Percentiles rank a stretch among this genome's conserved stretches.
phyloP scores from a whole-genome alignment of 1,140 invertebrate species.

The Drosophila truncata region DNA sequence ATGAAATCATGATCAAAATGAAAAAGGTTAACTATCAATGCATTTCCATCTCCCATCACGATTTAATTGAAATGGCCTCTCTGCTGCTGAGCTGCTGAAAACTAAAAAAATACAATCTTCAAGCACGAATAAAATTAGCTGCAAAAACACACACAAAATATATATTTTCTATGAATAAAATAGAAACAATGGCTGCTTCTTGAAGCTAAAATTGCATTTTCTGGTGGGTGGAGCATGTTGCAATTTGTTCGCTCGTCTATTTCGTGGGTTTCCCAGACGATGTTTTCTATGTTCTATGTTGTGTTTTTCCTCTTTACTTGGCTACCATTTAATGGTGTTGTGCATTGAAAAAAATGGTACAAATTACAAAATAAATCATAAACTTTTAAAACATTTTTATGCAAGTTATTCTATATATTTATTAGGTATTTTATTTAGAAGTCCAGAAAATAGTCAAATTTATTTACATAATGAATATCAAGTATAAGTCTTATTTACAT shows the following conservation, averaged over 20 bases:
- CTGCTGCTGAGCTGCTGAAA: constrained; percentile 5
- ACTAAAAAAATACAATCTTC: constrained; percentile 2
- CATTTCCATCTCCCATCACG: constrained; percentile 66
- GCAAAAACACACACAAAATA: constrained; percentile 45
- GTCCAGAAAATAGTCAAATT: too few relatives aligned
- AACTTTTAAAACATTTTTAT: neutral
- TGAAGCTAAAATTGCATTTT: constrained; percentile 49
- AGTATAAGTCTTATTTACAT: neutral
- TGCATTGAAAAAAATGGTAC: neutral
- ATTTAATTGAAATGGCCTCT: constrained; percentile 73
- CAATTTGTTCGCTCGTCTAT: constrained; percentile 54
- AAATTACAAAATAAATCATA: neutral
- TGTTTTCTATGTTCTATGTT: constrained; percentile 52
- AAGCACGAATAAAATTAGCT: constrained; percentile 51
- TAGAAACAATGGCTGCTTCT: constrained; percentile 61
- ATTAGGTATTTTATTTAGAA: neutral
- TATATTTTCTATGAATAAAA: constrained; percentile 37
- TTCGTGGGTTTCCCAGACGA: constrained; percentile 35
- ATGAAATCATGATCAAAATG: constrained; percentile 37
- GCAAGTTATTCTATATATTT: neutral
- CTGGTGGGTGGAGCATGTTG: constrained; percentile 68
- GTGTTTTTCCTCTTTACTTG: constrained; percentile 14
- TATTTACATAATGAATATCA: too few relatives aligned
- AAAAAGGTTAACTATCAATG: constrained; percentile 33
- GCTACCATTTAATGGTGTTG: constrained; percentile 19